Evolutionary conservation across 2,888 invertebrate genomes (phyloP), one percentile per base, ranked within the genome.

Genomic region (Diaperis boleti): DNA sequence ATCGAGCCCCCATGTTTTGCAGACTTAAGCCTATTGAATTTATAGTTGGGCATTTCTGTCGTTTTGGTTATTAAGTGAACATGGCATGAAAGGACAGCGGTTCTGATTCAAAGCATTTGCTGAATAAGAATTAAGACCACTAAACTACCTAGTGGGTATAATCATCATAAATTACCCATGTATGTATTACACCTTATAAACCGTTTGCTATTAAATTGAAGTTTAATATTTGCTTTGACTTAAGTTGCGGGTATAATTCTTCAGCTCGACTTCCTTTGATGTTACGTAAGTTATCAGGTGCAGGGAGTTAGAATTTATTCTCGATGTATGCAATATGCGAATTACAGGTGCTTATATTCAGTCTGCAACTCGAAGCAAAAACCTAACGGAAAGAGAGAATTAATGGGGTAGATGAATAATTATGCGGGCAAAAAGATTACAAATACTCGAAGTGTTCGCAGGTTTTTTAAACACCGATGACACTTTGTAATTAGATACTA

Each of bases 211-310:
- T 56, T 45, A 56, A 56, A 56, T 56, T 56, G 31, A 56, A 45
- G 56, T 56, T 56, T 56, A 49, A 49, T 59, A 59, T 49, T 55
- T 55, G 49, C 39, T 47, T 47, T 61, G 33, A 61, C 45, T 61
- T 61, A 18, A 54, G 61, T 61, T 55, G 49, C 54, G 42, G 52
- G 47, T 61, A 47, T 31, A 35, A 41, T 37, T 42, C 47, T 61
- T 61, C 29, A 47, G n/a, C 20, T 47, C 37, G 22, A 56, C 26
- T 55, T 62, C 50, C 42, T 18, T 42, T 57, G 33, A 52, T 42
- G 52, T 42, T 52, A 59, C 49, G 39, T 52, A 57, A 57, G 42
- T 57, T 35, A 57, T 62, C 57, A 57, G 57, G 62, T 62, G 62
- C 41, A 47, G 22, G 18, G 13, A 15, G 41, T 52, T 39, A 20